Conservation (phyloP, 2,888 invertebrate species). For the Phania funesta region DNA sequence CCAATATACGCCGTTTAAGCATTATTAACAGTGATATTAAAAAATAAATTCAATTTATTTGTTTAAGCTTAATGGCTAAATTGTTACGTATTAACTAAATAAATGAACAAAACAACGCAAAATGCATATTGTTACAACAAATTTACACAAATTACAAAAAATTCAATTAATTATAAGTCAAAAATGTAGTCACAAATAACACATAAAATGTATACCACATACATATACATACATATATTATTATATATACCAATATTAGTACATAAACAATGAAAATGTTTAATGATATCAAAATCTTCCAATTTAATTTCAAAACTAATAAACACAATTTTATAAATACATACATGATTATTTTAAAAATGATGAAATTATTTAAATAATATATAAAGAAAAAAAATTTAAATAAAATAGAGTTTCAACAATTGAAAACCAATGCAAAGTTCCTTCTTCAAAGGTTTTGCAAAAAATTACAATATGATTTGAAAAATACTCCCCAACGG, state of each 20-base stretch:
- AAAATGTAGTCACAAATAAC: slow-evolving; percentile 33
- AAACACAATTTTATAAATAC: neutral
- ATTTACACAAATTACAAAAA: slow-evolving; percentile 19
- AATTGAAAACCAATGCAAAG: no score
- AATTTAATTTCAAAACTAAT: slow-evolving; percentile 5
- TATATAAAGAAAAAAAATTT: neutral
- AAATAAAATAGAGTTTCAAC: neutral
- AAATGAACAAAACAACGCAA: slow-evolving; percentile 54
- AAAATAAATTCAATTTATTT: slow-evolving; percentile 63
- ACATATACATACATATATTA: no score
- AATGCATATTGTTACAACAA: slow-evolving; percentile 53
- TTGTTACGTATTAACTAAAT: neutral
- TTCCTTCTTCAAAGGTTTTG: no score
- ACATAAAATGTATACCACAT: neutral
- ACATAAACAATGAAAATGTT: neutral
- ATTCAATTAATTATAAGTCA: slow-evolving; percentile 47
- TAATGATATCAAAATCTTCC: slow-evolving; percentile 7
- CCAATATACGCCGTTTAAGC: slow-evolving; percentile 88
- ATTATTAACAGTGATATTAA: slow-evolving; percentile 81
- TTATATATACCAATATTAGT: no score
- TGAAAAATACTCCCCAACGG: neutral
- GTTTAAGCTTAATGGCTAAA: neutral
- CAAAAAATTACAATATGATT: neutral
- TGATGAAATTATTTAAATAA: neutral
- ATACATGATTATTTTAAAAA: neutral